Evolutionary conservation across 2,888 invertebrate species (phyloP), one percentile per base, ranked within the genome.

Genomic region (Flexamia atlantica): DNA sequence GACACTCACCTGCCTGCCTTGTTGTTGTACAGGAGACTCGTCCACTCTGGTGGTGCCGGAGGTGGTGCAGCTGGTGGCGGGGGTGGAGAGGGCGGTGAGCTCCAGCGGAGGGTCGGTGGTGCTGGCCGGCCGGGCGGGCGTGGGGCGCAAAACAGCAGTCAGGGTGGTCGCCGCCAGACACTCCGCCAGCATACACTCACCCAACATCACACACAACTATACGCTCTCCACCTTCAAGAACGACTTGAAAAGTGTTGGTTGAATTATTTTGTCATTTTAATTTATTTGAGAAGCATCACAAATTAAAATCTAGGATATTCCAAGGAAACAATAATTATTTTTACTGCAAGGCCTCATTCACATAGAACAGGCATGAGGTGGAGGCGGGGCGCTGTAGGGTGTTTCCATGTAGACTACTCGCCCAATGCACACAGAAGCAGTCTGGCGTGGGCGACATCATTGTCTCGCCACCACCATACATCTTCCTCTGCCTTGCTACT

Each of bases 101-200:
- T 90, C 91, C 81, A 91, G 93, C 4, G 92, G 93, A 14, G 95
- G 95, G 0, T 93, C 95, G 42, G 89, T 94, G n/a, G 91, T 95
- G 53, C 90, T 96, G 86, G 93, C 95, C 86, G 97, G 97, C 0
- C 92, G 94, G 86, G 93, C 95, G 40, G 98, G 98, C 64, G 93
- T 93, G 76, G 97, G 98, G 0, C 92, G 98, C 50, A 92, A 96
- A 88, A 95, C 96, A 14, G 95, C 97, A 0, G 93, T 97, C 0
- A 93, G 93, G 86, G 91, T 97, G 4, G 93, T 94, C 0, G 94
- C 96, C 10, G 93, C 95, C 80, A 91, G 96, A 88, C 93, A 95
- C 86, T 93, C 94, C 80, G 94, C 96, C 81, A 92, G 93, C 68
- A 88, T 94, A 14, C 88, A 92, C 82, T 89, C 90, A 0, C 90